Evolutionary conservation across 2,113 vertebrate species (phyloP), one percentile per base, ranked within the genome.

Genomic region (Malurus melanocephalus): DNA sequence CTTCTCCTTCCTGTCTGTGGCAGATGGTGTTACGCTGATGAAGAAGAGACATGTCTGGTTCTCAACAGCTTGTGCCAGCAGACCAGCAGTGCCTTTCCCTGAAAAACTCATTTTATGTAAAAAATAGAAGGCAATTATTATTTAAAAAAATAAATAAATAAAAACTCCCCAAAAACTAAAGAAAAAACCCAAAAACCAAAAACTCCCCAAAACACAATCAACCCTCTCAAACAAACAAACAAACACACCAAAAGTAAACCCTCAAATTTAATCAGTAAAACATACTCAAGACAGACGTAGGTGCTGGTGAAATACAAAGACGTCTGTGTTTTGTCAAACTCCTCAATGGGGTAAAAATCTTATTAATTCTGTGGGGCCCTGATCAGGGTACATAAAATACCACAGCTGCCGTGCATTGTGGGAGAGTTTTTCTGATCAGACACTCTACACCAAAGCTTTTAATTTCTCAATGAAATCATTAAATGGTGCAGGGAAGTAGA

Each of bases 1-100:
- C 64, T 90, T 49, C 32, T 75, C 20, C 38, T 87, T 82, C 85
- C 80, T 80, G 13, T 51, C 67, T 83, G 59, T 85, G 60, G n/a
- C 85, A 96, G 89, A 92, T 82, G 85, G 67, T 35, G 52, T 46
- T 62, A 45, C 33, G 51, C 53, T 81, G 61, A 78, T 64, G 69
- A 88, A 48, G 83, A 80, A 67, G 35, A 85, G 72, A 61, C 16
- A 78, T 80, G n/a, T 66, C 60, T 90, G 67, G 55, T 73, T 57
- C 72, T 83, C 48, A 77, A 61, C n/a, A 87, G 76, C 76, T 80
- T 56, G 24, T 79, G 67, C 75, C 48, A 82, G 38, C 24, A 90
- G 67, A 80, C 21, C 71, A 80, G 67, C 56, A 82, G 40, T 69
- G 56, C 20, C 27, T 88, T 94, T 81, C 59, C 26, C 13, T 65